These are phyloP conservation scores for Leistus spinibarbis DNA, from an alignment of 2,888 invertebrate genomes.

Conservation along the genomic window DNA sequence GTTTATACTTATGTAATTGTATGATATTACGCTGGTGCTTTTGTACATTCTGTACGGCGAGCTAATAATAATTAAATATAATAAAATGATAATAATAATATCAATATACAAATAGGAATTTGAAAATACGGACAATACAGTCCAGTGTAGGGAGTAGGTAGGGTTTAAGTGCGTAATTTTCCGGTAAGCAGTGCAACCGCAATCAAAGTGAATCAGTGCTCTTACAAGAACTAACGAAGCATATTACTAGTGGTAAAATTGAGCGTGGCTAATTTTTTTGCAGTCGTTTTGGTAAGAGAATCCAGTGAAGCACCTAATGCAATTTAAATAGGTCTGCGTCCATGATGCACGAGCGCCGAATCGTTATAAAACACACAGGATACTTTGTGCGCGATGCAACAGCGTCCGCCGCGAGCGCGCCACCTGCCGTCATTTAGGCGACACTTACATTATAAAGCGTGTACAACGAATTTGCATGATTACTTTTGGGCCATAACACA, in stretches of 20 bases:
- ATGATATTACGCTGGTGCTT: too few species aligned
- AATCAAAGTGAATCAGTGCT: slow-evolving; percentile 28
- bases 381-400: slow-evolving; percentile 28
- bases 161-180: too few species aligned
- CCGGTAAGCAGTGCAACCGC: neutral
- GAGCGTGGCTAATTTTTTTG: slow-evolving; percentile 17
- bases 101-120: too few species aligned
- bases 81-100: too few species aligned
- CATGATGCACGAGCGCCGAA: slow-evolving; percentile 24
- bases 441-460: slow-evolving; percentile 37
- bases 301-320: slow-evolving; percentile 20
- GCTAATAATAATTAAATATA: too few species aligned
- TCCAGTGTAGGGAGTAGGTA: too few species aligned
- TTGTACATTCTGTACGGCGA: too few species aligned
- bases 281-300: neutral
- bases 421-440: slow-evolving; percentile 29
- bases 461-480: slow-evolving; percentile 50
- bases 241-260: slow-evolving; percentile 3
- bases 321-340: slow-evolving; percentile 37
- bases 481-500: slow-evolving; percentile 53
- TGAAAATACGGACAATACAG: too few species aligned
- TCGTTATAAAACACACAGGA: slow-evolving; percentile 32
- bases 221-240: slow-evolving; percentile 18
- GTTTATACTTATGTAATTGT: too few species aligned
- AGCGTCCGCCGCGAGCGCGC: slow-evolving; percentile 16